Evolutionary conservation across 2,797 vertebrate genomes (phyloP).

Genomic region (Xenopus petersii): DNA sequence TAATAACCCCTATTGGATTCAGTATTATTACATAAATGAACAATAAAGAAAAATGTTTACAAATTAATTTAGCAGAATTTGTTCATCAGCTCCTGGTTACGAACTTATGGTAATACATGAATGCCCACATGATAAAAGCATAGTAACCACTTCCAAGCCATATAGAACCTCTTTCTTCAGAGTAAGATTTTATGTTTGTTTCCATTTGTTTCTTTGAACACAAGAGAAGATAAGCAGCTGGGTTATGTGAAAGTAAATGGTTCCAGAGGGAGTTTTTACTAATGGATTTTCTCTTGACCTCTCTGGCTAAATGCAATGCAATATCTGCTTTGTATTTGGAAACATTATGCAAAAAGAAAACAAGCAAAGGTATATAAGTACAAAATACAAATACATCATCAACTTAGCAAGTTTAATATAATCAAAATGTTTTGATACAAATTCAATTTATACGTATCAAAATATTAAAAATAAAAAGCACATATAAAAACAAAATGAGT

Average conservation of each 20-base stretch:
- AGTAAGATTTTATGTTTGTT: constrained; percentile 27
- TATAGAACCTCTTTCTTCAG: constrained; percentile 15
- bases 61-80: background rate
- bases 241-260: constrained; percentile 38
- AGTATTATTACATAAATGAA: too few species aligned
- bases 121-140: constrained; percentile 20
- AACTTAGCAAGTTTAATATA: constrained; percentile 7
- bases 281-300: constrained; percentile 49
- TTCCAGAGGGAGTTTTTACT: constrained; percentile 37
- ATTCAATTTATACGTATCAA: too few species aligned
- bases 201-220: constrained; percentile 33
- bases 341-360: constrained; percentile 32
- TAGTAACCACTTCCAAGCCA: constrained; percentile 16
- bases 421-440: background rate
- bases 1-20: too few species aligned
- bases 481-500: constrained; percentile 54
- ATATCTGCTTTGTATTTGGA: constrained; percentile 29
- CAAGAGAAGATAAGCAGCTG: constrained; percentile 31
- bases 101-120: background rate
- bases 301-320: constrained; percentile 23
- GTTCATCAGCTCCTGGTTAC: background rate
- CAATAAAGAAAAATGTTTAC: too few species aligned
- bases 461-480: constrained; percentile 18
- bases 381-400: constrained; percentile 1
- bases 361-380: too few species aligned